Conservation (phyloP, 2,797 vertebrate genomes). For the Chiroxiphia lanceolata region DNA sequence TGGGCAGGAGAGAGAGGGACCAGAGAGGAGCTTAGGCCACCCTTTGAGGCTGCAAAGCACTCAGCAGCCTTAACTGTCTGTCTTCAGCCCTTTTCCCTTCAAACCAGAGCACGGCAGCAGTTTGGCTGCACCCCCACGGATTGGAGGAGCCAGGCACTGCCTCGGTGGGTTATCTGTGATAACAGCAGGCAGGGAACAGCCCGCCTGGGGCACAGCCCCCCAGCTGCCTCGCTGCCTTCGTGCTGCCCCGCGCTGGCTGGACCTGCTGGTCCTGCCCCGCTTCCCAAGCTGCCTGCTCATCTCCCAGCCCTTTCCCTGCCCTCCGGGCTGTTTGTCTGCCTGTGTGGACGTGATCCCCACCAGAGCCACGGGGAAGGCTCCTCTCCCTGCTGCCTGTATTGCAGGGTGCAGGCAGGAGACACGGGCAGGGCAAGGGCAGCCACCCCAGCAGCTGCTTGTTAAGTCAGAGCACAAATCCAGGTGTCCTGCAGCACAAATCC, state of each 20-base stretch:
- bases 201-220: fast-evolving
- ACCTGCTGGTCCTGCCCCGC: neutral
- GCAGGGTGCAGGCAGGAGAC: neutral
- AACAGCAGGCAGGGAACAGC: neutral
- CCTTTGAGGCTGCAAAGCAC: neutral
- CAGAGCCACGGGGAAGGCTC: fast-evolving
- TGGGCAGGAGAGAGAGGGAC: neutral
- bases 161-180: neutral
- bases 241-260: fast-evolving
- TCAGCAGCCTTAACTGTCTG: neutral
- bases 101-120: neutral
- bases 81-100: neutral
- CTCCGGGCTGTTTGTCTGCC: neutral
- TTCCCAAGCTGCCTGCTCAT: neutral
- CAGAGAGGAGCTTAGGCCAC: neutral
- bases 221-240: neutral
- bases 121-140: neutral
- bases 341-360: neutral
- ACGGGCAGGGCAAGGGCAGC: neutral
- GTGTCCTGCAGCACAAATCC: neutral
- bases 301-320: neutral
- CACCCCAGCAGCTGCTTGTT: neutral
- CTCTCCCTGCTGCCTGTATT: neutral
- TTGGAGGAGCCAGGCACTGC: fast-evolving
- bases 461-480: neutral